phyloP scores from a whole-genome alignment of 2,113 vertebrate species.

The Zosterops borbonicus region DNA sequence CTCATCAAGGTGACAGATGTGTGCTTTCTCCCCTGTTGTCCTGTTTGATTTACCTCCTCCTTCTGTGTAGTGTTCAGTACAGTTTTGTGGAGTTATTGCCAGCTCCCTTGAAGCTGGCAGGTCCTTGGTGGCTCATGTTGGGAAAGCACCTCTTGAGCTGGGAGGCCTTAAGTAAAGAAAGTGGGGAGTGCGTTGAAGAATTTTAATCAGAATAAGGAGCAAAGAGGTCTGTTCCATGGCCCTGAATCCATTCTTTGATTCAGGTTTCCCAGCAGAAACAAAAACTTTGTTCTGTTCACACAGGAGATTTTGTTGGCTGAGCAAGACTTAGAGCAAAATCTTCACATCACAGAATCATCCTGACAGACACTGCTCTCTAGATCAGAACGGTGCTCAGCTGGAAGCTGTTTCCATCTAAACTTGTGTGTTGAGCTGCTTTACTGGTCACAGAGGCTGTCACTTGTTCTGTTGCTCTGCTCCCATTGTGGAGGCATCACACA shows the following conservation, averaged over 20 bases:
- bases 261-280: neutral
- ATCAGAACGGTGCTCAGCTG: neutral
- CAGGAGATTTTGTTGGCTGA: neutral
- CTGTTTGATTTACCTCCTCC: neutral
- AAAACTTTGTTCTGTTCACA: neutral
- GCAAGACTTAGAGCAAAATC: neutral
- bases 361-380: neutral
- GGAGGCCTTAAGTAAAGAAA: neutral
- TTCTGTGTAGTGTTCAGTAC: neutral
- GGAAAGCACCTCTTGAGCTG: rapidly evolving
- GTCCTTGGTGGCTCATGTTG: rapidly evolving
- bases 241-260: neutral
- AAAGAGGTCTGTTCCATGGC: neutral
- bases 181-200: neutral
- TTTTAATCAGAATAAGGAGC: neutral
- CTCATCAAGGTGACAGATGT: neutral
- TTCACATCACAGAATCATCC: neutral
- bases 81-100: neutral
- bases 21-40: neutral
- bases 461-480: neutral
- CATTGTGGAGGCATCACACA: rapidly evolving
- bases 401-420: neutral
- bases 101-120: neutral
- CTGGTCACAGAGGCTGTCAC: neutral
- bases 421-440: neutral